A percentile compares a stretch with the other conserved stretches of the same genome.
Conservation (phyloP, 2,888 invertebrate genomes). For the Omphaloscelis lunosa region DNA sequence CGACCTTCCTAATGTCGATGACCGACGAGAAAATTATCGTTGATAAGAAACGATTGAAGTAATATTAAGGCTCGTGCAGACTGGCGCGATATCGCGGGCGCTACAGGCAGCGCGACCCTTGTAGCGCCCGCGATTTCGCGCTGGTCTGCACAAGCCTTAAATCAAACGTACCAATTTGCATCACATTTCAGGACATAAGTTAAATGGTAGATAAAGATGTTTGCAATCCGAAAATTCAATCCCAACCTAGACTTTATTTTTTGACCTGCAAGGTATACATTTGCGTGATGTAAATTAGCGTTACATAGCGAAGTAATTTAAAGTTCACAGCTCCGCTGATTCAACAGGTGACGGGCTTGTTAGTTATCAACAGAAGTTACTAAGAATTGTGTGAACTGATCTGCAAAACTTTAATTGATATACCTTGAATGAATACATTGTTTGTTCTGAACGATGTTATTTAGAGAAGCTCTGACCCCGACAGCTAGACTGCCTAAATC, state of each 20-base stretch:
- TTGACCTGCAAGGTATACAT: neutral
- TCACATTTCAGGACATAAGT: constrained; percentile 8
- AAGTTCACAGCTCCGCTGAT: constrained; percentile 22
- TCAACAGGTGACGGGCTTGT: constrained; percentile 42
- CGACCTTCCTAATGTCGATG: constrained; percentile 42
- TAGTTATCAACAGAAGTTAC: constrained; percentile 11
- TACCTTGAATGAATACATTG: neutral
- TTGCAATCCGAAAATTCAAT: neutral
- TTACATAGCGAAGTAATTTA: constrained; percentile 7
- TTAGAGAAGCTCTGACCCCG: neutral
- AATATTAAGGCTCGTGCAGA: too few relatives aligned
- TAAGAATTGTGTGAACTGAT: constrained; percentile 19
- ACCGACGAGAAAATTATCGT: constrained; percentile 27
- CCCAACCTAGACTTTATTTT: constrained; percentile 30
- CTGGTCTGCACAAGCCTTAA: too few relatives aligned
- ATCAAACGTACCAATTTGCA: constrained; percentile 36
- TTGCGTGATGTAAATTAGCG: neutral
- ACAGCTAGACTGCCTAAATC: neutral
- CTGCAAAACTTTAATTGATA: neutral
- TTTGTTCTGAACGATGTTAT: constrained; percentile 8
- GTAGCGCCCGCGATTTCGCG: too few relatives aligned
- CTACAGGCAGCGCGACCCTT: too few relatives aligned
- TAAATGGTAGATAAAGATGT: constrained; percentile 25
- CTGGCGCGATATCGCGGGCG: too few relatives aligned
- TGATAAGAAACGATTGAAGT: constrained; percentile 34